phyloP scores from a whole-genome alignment of 2,797 vertebrate genomes.

The Chelon auratus region DNA sequence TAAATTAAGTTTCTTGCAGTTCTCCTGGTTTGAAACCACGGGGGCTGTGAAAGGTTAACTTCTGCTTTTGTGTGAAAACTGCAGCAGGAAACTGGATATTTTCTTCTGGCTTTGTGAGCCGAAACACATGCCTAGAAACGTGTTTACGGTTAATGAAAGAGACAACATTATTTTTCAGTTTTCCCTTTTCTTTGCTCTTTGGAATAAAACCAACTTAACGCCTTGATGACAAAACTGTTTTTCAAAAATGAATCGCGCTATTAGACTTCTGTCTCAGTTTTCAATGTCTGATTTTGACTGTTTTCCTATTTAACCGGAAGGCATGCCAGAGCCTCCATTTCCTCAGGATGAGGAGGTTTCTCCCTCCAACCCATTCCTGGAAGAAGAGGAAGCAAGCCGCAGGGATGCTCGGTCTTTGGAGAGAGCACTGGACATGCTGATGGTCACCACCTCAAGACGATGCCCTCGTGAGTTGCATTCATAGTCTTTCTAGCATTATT shows the following conservation, averaged over 20 bases:
- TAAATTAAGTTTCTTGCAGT: background rate
- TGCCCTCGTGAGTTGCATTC: slow-evolving; percentile 88
- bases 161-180: no score
- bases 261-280: background rate
- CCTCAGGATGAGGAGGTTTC: slow-evolving; percentile 94
- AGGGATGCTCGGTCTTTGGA: slow-evolving; percentile 91
- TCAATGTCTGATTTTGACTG: background rate
- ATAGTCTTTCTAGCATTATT: background rate
- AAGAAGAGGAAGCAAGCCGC: slow-evolving; percentile 92
- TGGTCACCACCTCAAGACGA: slow-evolving; percentile 93
- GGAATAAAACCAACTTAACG: background rate
- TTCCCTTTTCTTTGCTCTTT: background rate
- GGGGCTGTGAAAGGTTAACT: background rate
- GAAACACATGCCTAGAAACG: background rate
- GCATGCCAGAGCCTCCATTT: slow-evolving; percentile 93
- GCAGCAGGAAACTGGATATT: background rate
- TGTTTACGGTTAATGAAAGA: background rate
- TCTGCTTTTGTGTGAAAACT: background rate
- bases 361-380: slow-evolving; percentile 96
- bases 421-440: slow-evolving; percentile 93
- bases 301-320: slow-evolving; percentile 68
- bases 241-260: background rate
- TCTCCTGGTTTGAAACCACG: background rate
- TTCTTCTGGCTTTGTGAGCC: no score
- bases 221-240: background rate